Conservation (phyloP, 2,888 invertebrate species). For the Drosophila lacicola region DNA sequence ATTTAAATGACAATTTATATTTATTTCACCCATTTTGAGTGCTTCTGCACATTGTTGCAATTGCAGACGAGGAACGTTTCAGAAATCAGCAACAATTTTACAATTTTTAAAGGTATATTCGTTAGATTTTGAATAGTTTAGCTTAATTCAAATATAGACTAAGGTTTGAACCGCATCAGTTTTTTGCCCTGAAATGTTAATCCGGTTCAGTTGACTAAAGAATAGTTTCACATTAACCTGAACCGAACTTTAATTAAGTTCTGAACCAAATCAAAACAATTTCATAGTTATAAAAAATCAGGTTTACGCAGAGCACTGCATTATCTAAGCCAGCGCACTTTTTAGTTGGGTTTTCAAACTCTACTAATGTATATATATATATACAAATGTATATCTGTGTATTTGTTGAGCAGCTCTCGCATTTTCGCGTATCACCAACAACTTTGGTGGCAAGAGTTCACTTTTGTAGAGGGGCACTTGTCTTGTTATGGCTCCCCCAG, state of each 20-base stretch:
- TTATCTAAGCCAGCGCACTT: background rate
- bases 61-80: slow-evolving; percentile 3
- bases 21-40: slow-evolving; percentile 55
- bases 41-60: slow-evolving; percentile 32
- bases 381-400: background rate
- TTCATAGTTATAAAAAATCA: too few relatives aligned
- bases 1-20: slow-evolving; percentile 29
- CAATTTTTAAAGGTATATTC: too few relatives aligned
- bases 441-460: slow-evolving; percentile 2
- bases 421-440: background rate
- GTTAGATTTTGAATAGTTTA: too few relatives aligned
- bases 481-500: slow-evolving; percentile 22
- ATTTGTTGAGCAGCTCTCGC: slow-evolving; percentile 6
- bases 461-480: slow-evolving; percentile 21
- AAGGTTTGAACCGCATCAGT: too few relatives aligned
- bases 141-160: too few relatives aligned
- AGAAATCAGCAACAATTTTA: background rate
- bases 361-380: background rate
- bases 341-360: background rate
- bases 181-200: too few relatives aligned
- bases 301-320: too few relatives aligned
- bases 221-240: too few relatives aligned
- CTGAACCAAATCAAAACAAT: too few relatives aligned
- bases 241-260: too few relatives aligned
- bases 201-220: too few relatives aligned